Evolutionary conservation across 92 coral and sea anemone genomes (phyloP).

Genomic region (Phenganax marumi): DNA sequence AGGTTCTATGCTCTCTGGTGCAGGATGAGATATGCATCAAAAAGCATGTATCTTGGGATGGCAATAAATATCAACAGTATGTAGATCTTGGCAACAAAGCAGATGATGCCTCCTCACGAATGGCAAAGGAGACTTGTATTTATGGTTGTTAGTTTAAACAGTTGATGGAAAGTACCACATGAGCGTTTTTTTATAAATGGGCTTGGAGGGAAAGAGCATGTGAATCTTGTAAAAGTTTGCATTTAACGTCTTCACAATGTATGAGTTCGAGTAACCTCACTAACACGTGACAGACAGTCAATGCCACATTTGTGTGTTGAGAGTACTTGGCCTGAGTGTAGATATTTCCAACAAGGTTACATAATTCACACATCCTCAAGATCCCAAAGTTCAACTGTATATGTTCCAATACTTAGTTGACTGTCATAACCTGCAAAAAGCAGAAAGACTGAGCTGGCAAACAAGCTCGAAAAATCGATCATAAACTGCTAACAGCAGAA

Average conservation of each 20-base stretch:
- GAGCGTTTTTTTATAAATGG: slow-evolving; percentile 33
- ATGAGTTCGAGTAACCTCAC: slow-evolving; percentile 24
- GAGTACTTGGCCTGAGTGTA: neutral
- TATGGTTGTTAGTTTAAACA: slow-evolving; percentile 22
- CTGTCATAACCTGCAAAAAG: neutral
- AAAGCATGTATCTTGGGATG: slow-evolving; percentile 9
- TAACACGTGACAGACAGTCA: slow-evolving; percentile 36
- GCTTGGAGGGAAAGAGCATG: slow-evolving; percentile 26
- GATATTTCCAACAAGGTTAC: neutral
- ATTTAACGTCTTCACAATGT: slow-evolving; percentile 21
- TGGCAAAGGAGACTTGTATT: slow-evolving; percentile 27
- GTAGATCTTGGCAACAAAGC: slow-evolving; percentile 5
- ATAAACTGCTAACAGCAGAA: slow-evolving; percentile 38
- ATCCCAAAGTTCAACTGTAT: neutral
- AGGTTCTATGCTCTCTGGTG: neutral
- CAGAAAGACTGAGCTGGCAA: slow-evolving; percentile 39
- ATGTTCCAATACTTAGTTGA: slow-evolving; percentile 31
- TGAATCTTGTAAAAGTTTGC: slow-evolving; percentile 20
- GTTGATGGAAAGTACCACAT: slow-evolving; percentile 35
- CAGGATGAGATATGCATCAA: neutral
- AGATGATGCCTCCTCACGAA: slow-evolving; percentile 1
- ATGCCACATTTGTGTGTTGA: slow-evolving; percentile 1
- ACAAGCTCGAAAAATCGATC: slow-evolving; percentile 30
- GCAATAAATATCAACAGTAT: neutral
- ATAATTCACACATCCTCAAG: slow-evolving; percentile 31